A percentile compares a stretch with the other conserved stretches of the same genome.
Conservation (phyloP, 2,888 invertebrate genomes). For the Erpobdella octoculata region DNA sequence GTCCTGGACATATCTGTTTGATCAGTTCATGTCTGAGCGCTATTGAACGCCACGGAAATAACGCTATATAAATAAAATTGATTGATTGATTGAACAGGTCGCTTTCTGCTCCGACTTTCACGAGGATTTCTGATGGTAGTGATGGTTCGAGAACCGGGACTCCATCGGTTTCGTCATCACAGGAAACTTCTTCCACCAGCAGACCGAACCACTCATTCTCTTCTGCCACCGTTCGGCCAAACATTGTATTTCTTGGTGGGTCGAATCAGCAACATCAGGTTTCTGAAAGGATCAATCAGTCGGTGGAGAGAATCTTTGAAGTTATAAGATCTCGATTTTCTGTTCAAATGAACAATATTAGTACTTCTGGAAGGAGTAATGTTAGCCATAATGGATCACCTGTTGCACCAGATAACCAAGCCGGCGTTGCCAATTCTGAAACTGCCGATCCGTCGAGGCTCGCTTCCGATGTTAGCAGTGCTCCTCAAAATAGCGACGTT, state of each 20-base stretch:
- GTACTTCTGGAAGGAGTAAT: neutral
- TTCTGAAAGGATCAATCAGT: conserved; percentile 8
- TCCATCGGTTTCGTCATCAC: neutral
- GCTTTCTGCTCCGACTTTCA: conserved; percentile 4
- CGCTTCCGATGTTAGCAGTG: neutral
- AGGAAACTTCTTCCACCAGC: neutral
- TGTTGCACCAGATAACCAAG: too few species aligned
- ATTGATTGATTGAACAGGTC: too few species aligned
- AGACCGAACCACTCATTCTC: neutral
- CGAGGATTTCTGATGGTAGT: neutral
- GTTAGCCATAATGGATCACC: too few species aligned
- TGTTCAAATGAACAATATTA: neutral
- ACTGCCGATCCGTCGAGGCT: neutral
- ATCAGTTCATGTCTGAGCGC: too few species aligned
- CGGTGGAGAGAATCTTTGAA: conserved; percentile 6
- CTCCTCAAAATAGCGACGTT: too few species aligned
- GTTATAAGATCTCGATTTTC: conserved; percentile 5
- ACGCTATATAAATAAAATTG: too few species aligned
- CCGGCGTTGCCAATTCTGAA: neutral
- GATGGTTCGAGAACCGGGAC: too few species aligned
- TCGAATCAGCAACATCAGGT: neutral
- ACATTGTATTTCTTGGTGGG: neutral
- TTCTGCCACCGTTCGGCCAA: neutral
- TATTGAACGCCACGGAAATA: too few species aligned
- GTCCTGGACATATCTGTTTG: too few species aligned